Evolutionary conservation across 2,888 invertebrate genomes (phyloP), one percentile per base, ranked within the genome.

Genomic region (Eupelmus urozonus): DNA sequence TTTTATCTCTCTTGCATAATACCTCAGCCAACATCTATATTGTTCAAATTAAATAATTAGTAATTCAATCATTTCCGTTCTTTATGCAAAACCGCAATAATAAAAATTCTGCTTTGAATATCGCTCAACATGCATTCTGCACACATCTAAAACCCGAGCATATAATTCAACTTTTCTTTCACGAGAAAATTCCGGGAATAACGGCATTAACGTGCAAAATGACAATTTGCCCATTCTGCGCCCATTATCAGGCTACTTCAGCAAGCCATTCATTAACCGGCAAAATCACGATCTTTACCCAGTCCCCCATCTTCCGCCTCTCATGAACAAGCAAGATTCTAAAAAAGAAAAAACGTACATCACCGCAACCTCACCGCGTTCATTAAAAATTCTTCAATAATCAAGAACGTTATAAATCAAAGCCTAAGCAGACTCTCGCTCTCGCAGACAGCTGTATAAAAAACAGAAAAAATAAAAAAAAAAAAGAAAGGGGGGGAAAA

Each of bases 131-230:
- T n/a, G n/a, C n/a, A n/a, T n/a, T n/a, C n/a, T n/a, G n/a, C n/a
- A n/a, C n/a, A n/a, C n/a, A n/a, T n/a, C n/a, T n/a, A n/a, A n/a
- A n/a, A n/a, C n/a, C n/a, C n/a, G n/a, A n/a, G n/a, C n/a, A n/a
- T 23, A 23, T 23, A 45, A 62, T 62, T 23, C 25, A 20, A 27
- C 16, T 62, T 49, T 20, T 2, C 27, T 63, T 73, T 71, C 62
- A 25, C 62, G 53, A 34, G 71, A 71, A 73, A 18, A 40, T 42
- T 20, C 60, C 42, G 7, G 23, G 63, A 55, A 73, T 63, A 73
- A 73, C 72, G 55, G 72, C 3, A 18, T 23, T 40, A 40, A 42
- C 34, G 20, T 49, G 55, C 34, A 49, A 63, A 55, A 63, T 63
- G 42, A 55, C 45, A 72, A 62, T 62, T 23, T 62, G 40, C 20